Evolutionary conservation across 2,113 vertebrate genomes (phyloP).

Genomic region (Gobiocypris rarus): DNA sequence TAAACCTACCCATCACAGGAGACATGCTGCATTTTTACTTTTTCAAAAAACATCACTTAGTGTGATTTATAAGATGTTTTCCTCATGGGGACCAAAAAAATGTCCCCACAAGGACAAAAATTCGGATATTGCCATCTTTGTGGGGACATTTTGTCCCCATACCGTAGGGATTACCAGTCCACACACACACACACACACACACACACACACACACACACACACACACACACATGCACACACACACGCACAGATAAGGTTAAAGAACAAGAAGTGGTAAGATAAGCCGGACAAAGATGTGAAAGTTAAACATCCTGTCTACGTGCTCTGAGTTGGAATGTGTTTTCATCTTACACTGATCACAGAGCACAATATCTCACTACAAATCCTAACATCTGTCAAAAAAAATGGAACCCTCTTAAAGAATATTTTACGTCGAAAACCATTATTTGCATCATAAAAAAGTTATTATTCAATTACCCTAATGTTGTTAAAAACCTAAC

Average conservation of each 20-base stretch:
- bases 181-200: too few species aligned
- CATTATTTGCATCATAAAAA: background rate
- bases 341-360: constrained; percentile 49
- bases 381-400: background rate
- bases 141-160: too few species aligned
- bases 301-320: constrained; percentile 54
- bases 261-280: constrained; percentile 30
- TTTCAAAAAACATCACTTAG: too few species aligned
- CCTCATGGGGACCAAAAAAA: too few species aligned
- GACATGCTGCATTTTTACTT: too few species aligned
- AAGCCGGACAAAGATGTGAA: constrained; percentile 46
- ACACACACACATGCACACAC: constrained; percentile 14
- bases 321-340: constrained; percentile 43
- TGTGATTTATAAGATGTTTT: too few species aligned
- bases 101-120: too few species aligned
- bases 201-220: background rate
- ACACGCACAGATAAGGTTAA: background rate
- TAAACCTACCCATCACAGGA: too few species aligned
- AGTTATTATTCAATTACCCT: background rate
- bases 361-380: constrained; percentile 26
- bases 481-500: background rate
- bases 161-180: too few species aligned
- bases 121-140: too few species aligned
- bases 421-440: background rate
- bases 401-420: background rate